Base-by-base conservation (phyloP, 2,797 vertebrate genomes). In the Helicolenus hilgendorfi region DNA sequence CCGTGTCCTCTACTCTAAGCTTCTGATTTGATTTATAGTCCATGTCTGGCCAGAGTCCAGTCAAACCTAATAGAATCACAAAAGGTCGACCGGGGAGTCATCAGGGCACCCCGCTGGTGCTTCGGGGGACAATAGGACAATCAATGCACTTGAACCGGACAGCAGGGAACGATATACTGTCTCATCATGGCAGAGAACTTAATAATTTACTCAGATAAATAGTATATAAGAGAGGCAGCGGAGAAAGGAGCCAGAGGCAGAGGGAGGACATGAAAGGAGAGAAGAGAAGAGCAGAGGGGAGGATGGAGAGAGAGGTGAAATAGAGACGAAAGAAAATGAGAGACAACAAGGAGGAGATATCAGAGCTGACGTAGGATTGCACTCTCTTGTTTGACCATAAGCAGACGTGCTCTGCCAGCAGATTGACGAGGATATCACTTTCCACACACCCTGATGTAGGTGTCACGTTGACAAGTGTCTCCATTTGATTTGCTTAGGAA, bases 21-120 rank as follows among this genome's bases (percentile, higher is more conserved):
- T 63, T 69, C 35, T 84, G 90, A 95, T 94, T 79, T 93, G 92
- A 94, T 95, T 96, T 91, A 92, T 77, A 29, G 77, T 56, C 58
- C 68, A 36, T 11, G 76, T 90, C 86, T 92, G 87, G 85, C 68
- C 49, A 24, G 24, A 77, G 79, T 93, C 91, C 88, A 93, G 81
- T 87, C 88, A 86, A 75, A 90, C 29, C 62, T 84, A 92, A 92
- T 87, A 77, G 4, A 91, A 91, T 92, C 81, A 83, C 76, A 49
- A 83, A 88, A 92, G 79, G 90, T 91, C 62, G 63, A 78, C 29
- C 7, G 33, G 63, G 58, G 82, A 81, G 87, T 82, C 79, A 24
- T 79, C 24, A 22, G 79, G 53, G 63, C 69, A 68, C 26, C 62
- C 63, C 0, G 4, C 58, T 65, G 81, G 83, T 31, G 56, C 71